Percentiles rank a stretch among this genome's conserved stretches.
Conservation (phyloP, 1,140 invertebrate genomes). For the Drosophila bifasciata region DNA sequence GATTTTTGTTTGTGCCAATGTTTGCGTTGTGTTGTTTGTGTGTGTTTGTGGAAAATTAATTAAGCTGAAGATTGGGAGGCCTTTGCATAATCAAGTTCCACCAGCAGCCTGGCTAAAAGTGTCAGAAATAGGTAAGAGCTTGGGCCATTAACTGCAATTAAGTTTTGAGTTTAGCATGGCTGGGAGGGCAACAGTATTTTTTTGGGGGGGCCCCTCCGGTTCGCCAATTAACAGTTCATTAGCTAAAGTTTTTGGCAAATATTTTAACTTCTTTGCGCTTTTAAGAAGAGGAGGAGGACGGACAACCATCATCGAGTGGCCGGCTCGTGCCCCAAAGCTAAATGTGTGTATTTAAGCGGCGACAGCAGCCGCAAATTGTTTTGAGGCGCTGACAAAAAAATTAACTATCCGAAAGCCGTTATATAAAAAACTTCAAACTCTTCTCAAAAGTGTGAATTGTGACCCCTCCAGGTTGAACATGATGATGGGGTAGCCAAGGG, state of each 20-base stretch:
- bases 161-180: too few species aligned
- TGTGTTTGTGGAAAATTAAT: conserved; percentile 60
- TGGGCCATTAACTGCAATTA: conserved; percentile 71
- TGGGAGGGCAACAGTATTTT: background rate
- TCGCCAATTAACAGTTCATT: conserved; percentile 78
- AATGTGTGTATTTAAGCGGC: conserved; percentile 39
- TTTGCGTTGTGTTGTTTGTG: conserved; percentile 32
- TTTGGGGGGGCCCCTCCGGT: conserved; percentile 12
- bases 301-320: conserved; percentile 20
- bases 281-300: background rate
- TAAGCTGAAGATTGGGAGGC: conserved; percentile 26
- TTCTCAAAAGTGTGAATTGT: conserved; percentile 19
- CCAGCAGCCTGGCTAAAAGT: conserved; percentile 55
- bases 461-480: conserved; percentile 1
- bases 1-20: background rate
- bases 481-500: too few species aligned
- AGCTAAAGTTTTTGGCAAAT: conserved; percentile 68
- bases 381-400: conserved; percentile 30
- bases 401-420: conserved; percentile 64
- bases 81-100: conserved; percentile 74
- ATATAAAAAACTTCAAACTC: conserved; percentile 59
- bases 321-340: conserved; percentile 27
- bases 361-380: conserved; percentile 14
- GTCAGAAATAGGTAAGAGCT: conserved; percentile 60
- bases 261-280: conserved; percentile 54